Base-by-base conservation (phyloP, 53 echinoderm and acorn worm species). In the Apostichopus leukothele region DNA sequence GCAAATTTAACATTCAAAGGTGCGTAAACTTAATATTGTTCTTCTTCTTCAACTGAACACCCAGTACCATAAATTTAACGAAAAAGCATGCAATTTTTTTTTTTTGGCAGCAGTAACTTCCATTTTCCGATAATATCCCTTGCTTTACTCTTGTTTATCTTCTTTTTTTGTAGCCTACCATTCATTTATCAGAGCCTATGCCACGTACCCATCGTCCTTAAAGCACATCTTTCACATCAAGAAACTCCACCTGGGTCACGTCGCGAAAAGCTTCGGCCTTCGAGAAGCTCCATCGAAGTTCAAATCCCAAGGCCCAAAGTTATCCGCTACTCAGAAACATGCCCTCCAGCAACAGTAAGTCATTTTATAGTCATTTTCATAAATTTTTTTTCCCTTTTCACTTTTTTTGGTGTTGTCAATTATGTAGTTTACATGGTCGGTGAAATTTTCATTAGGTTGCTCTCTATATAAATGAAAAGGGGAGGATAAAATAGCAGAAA, bases 151-250 rank as follows among this genome's bases (percentile, higher is more conserved):
- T 16, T 50, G 53, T 54, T 78, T 39, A 39, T 86, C 12, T 86
- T 54, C 74, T 75, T 53, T 18, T 27, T 27, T 39, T 39, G 39
- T 89, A 99, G 99, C 99, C 5, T 99, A 90, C 93, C 96, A 92
- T 57, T 99, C 99, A 18, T 96, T 96, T 79, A 91, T 99, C 83
- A 90, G 99, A 51, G 91, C 96, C 50, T 99, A 99, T 75, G 93
- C 99, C 60, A 96, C 99, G 0, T 96, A 96, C 50, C 93, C 96
- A 12, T 79, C 94, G 5, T 78, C 92, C 27, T 88, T 99, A 67
- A 99, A 99, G 54, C 91, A 91, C 89, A 96, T 99, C 93, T 96
- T 99, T 77, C 99, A 99, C 88, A 84, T 96, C 53, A 94, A 93
- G 85, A 93, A 94, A 79, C 94, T 99, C 18, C 99, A 96, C 83